Evolutionary conservation across 2,888 invertebrate genomes (phyloP).

Genomic region (Pandemis corylana): DNA sequence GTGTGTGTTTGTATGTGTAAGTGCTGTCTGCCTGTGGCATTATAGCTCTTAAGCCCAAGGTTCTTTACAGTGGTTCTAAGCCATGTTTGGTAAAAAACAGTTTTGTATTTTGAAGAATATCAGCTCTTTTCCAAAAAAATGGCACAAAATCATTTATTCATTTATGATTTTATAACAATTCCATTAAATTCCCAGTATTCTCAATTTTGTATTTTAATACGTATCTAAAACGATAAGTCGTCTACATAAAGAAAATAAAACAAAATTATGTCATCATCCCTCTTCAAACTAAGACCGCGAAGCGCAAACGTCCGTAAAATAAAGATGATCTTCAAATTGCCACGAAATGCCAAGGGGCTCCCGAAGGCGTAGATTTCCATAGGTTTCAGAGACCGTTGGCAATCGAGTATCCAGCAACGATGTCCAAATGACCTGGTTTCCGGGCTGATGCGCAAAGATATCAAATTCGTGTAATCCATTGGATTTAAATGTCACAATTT

Average conservation of each 20-base stretch:
- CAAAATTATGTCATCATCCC: neutral
- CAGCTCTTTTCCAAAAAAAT: too few species aligned
- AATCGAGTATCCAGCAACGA: neutral
- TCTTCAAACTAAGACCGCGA: neutral
- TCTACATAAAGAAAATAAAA: neutral
- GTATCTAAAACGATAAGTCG: neutral
- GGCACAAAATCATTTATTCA: too few species aligned
- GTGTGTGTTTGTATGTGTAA: too few species aligned
- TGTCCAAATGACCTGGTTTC: constrained; percentile 15
- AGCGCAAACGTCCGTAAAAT: neutral
- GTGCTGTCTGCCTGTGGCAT: too few species aligned
- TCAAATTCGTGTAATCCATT: constrained; percentile 20
- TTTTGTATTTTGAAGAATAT: too few species aligned
- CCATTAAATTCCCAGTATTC: too few species aligned
- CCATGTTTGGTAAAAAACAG: too few species aligned
- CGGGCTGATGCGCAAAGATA: constrained; percentile 1
- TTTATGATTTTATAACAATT: too few species aligned
- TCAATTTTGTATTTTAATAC: too few species aligned
- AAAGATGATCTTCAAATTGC: neutral
- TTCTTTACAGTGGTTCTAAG: too few species aligned
- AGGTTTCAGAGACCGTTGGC: neutral
- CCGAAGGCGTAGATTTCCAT: neutral
- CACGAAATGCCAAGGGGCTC: constrained; percentile 2
- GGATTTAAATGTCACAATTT: constrained; percentile 6
- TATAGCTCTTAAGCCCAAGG: too few species aligned